Base-by-base conservation (phyloP, 2,113 vertebrate genomes). In the Turnix velox region DNA sequence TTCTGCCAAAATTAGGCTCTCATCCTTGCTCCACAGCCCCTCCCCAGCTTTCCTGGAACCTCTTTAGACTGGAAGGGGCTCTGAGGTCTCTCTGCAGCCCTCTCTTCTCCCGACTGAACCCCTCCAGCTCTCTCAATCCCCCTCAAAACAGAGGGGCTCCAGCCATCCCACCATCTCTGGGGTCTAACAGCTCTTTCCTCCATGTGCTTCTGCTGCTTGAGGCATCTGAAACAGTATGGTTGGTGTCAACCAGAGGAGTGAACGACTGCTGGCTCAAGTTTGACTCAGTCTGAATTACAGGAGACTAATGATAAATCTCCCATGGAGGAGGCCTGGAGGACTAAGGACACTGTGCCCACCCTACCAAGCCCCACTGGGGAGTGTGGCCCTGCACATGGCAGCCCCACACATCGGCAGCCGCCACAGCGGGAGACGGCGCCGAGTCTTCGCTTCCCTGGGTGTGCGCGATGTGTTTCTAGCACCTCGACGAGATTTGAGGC, bases 221-320 rank as follows among this genome's bases (percentile, higher is more conserved):
- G 1, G 8, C 22, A 30, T 10, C 19, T 27, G 6, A 14, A 27
- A 12, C 1, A 1, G 1, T 1, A 7, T 4, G 57, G 10, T 45
- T 61, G 31, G 17, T 71, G 46, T 48, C 66, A 17, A 0, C 4
- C 4, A 27, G 3, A 3, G 3, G 18, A 19, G 16, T 0, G 3
- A 24, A 5, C 0, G 4, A 5, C 27, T 9, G 19, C 33, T 54
- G 57, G 18, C 57, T 33, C 7, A 3, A 3, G 40, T n/a, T 12
- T 28, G 68, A 18, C 23, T 58, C 9, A 22, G 35, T 35, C 31
- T 57, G 5, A 55, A 15, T 15, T 1, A 9, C 2, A 5, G 2
- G 19, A 35, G 35, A 17, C 13, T 45, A 20, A 6, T 3, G n/a
- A n/a, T n/a, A n/a, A 23, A 52, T 5, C 22, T 37, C 42, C 28